These are phyloP conservation scores for Melieria picta DNA, from an alignment of 2,888 invertebrate species.

Conservation along the genomic window DNA sequence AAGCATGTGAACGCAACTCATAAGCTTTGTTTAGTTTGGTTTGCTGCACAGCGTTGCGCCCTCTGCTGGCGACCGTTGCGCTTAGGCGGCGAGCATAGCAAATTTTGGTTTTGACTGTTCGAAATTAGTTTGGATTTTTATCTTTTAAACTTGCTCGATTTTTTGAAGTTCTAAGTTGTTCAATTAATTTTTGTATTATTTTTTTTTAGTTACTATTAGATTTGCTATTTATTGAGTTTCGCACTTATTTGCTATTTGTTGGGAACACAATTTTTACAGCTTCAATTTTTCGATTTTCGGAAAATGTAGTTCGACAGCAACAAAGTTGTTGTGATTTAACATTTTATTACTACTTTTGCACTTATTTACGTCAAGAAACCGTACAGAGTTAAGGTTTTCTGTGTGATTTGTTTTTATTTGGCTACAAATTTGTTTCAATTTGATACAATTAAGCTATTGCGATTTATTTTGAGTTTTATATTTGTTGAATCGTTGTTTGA, in stretches of 20 bases:
- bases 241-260: constrained; percentile 18
- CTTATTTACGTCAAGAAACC: constrained; percentile 21
- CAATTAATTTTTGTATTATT: neutral
- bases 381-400: neutral
- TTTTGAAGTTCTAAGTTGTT: neutral
- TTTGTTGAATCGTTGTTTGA: no score
- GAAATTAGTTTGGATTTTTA: neutral
- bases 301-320: neutral
- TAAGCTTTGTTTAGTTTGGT: constrained; percentile 1
- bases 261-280: constrained; percentile 33
- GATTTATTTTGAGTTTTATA: no score
- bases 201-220: neutral
- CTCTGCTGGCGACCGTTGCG: neutral
- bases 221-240: neutral
- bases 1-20: neutral
- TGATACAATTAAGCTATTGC: no score
- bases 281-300: constrained; percentile 5
- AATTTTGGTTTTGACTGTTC: neutral
- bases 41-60: neutral
- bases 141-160: neutral
- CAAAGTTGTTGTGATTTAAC: neutral
- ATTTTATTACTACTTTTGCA: neutral
- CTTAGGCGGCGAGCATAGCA: neutral
- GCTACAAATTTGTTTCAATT: no score
- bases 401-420: no score